A percentile compares a stretch with the other conserved stretches of the same genome.
phyloP scores from a whole-genome alignment of 2,888 invertebrate species.

The Odontomyia ornata region DNA sequence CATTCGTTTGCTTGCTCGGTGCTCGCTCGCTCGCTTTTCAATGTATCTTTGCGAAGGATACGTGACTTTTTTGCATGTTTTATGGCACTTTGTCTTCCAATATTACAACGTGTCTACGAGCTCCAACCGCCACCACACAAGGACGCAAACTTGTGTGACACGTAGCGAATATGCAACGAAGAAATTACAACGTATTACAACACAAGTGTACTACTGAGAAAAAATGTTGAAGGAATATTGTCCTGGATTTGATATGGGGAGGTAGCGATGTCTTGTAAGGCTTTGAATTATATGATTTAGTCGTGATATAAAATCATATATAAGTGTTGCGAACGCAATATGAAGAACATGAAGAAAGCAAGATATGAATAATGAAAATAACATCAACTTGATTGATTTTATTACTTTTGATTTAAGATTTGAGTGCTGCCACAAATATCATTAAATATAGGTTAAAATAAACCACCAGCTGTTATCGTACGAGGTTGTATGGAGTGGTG shows the following conservation, averaged over 20 bases:
- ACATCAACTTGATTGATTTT: too few relatives aligned
- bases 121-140: not conserved
- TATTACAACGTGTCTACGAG: constrained; percentile 42
- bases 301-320: not conserved
- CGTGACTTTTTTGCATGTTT: constrained; percentile 50
- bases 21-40: constrained; percentile 7
- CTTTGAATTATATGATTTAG: not conserved
- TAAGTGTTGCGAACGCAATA: not conserved
- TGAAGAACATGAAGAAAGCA: not conserved
- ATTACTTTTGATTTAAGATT: too few relatives aligned
- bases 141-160: constrained; percentile 20
- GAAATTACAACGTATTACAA: constrained; percentile 8
- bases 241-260: not conserved
- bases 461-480: too few relatives aligned
- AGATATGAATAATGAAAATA: too few relatives aligned
- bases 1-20: too few relatives aligned
- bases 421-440: too few relatives aligned
- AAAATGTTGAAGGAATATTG: not conserved
- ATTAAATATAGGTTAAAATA: too few relatives aligned
- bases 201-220: too few relatives aligned
- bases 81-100: constrained; percentile 47
- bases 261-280: not conserved
- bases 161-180: constrained; percentile 24
- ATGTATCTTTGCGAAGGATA: constrained; percentile 39
- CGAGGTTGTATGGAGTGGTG: too few relatives aligned